Evolutionary conservation across 2,888 invertebrate species (phyloP), one percentile per base, ranked within the genome.

Genomic region (Coenonympha glycerion): DNA sequence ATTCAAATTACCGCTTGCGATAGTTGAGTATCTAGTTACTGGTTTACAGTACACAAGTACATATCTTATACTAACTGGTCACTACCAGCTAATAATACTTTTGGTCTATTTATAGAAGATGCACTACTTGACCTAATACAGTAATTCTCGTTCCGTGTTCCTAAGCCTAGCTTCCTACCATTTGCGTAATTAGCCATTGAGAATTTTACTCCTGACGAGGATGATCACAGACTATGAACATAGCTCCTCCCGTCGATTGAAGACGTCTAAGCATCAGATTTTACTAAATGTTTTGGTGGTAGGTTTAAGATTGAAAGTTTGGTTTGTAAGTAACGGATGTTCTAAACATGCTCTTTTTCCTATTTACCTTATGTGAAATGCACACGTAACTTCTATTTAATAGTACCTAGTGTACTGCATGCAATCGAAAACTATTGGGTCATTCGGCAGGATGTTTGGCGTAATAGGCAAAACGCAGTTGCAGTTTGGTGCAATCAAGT

Each of bases 391-490:
- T 40, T 56, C 55, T 55, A 58, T 54, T 57, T 60, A 56, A n/a
- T n/a, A n/a, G n/a, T 59, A n/a, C n/a, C n/a, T n/a, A 58, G 53
- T 57, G 52, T 53, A n/a, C n/a, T n/a, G n/a, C n/a, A n/a, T 30
- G 54, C 53, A 53, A 49, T 33, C 45, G 2, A 34, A n/a, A n/a
- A n/a, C n/a, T n/a, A n/a, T 9, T 19, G 18, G 48, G 48, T 58
- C 58, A 62, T 53, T 57, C 31, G 62, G 63, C 72, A 69, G 74
- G 74, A 75, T 69, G 76, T 72, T 65, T 66, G 61, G 57, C 50
- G 63, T 58, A 62, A 62, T 61, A 63, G 63, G 64, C 63, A 64
- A 64, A 69, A 52, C 48, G 49, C 15, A 46, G 33, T 48, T 44
- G 40, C 24, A 30, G 28, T 51, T 45, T 50, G n/a, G 44, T 46